A percentile compares a stretch with the other conserved stretches of the same genome.
Evolutionary conservation across 1,140 invertebrate genomes (phyloP).

Genomic region (Palaemon carinicauda): DNA sequence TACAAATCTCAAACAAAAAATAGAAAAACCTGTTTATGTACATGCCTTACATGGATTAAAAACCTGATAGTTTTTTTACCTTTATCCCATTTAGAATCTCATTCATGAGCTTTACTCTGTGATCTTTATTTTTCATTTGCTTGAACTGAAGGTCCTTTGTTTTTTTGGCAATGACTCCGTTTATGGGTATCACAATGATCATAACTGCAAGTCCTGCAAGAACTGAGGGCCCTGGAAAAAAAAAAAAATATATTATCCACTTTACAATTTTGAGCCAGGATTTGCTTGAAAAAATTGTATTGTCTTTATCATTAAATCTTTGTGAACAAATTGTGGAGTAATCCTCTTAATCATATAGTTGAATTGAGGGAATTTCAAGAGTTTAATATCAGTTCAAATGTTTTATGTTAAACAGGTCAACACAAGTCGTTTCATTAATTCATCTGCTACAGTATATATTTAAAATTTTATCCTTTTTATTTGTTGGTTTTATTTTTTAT

Average conservation of each 20-base stretch:
- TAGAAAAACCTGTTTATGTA: neutral
- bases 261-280: neutral
- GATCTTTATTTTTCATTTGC: conserved; percentile 92
- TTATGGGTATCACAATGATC: conserved; percentile 89
- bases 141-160: conserved; percentile 77
- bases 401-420: too few species aligned
- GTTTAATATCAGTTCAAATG: too few species aligned
- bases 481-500: too few species aligned
- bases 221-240: conserved; percentile 76
- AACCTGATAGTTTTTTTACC: conserved; percentile 66
- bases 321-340: too few species aligned
- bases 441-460: too few species aligned
- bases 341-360: too few species aligned
- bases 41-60: too few species aligned
- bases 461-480: too few species aligned
- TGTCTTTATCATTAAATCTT: too few species aligned
- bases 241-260: neutral
- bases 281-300: too few species aligned
- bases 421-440: too few species aligned
- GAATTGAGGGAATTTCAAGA: too few species aligned
- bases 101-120: conserved; percentile 92
- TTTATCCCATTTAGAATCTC: conserved; percentile 95
- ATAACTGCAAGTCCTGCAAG: conserved; percentile 90
- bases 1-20: neutral
- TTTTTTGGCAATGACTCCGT: conserved; percentile 86